Evolutionary conservation across 37 sponge, comb jelly and placozoan species (phyloP).

Genomic region (Hexactinellida sp.): DNA sequence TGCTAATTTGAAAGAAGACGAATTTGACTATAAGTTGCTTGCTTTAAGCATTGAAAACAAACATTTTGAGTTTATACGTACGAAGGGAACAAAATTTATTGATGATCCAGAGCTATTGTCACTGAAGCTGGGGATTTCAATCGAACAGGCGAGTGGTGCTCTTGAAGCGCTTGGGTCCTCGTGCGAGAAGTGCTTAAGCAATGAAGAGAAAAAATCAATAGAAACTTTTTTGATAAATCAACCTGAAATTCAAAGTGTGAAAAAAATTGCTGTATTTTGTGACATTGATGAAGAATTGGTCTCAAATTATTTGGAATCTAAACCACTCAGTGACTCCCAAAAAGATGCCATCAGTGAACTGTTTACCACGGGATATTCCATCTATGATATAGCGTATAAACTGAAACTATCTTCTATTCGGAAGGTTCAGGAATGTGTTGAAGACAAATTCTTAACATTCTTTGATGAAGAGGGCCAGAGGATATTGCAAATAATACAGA

Average conservation of each 20-base stretch:
- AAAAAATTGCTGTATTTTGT: background rate
- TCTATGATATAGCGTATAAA: background rate
- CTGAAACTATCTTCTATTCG: background rate
- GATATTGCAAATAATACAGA: background rate
- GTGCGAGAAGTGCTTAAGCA: background rate
- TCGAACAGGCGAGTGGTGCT: background rate
- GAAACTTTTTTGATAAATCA: background rate
- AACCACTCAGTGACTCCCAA: background rate
- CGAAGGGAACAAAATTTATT: background rate
- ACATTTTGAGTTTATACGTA: background rate
- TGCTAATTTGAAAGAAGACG: no score
- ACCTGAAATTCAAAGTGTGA: background rate
- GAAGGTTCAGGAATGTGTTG: background rate
- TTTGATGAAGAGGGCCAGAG: background rate
- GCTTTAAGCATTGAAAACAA: no score
- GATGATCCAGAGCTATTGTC: background rate
- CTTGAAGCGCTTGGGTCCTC: background rate
- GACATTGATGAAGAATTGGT: background rate
- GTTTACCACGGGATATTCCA: background rate
- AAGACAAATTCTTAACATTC: background rate
- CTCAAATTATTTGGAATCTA: background rate
- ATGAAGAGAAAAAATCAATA: background rate
- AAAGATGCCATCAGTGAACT: background rate
- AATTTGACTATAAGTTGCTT: no score
- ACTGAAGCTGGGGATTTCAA: background rate